These are phyloP conservation scores for Papilio helenus DNA, from an alignment of 1,140 invertebrate species.

Conservation along the genomic window DNA sequence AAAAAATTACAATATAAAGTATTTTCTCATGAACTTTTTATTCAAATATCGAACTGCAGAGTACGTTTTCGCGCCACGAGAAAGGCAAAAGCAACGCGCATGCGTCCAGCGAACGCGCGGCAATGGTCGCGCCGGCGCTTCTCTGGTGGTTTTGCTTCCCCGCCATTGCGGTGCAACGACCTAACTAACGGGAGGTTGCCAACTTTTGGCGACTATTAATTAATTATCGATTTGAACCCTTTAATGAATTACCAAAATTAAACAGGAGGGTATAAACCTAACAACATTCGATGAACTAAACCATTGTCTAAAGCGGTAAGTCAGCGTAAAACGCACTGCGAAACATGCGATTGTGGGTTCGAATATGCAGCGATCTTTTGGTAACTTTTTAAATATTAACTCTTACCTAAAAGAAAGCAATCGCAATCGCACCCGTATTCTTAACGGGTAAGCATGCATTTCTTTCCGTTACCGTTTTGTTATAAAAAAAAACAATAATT, in stretches of 20 bases:
- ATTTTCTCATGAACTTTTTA: constrained; percentile 41
- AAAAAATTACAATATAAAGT: constrained; percentile 40
- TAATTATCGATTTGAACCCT: constrained; percentile 12
- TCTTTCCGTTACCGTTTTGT: not conserved
- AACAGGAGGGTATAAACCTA: not conserved
- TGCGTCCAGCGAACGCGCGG: constrained; percentile 62
- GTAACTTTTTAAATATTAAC: not conserved
- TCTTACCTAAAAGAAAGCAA: not conserved
- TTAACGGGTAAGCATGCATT: not conserved
- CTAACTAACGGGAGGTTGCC: constrained; percentile 43
- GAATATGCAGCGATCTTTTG: not conserved
- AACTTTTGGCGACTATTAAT: constrained; percentile 35
- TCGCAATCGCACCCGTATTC: not conserved
- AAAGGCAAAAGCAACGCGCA: constrained; percentile 58
- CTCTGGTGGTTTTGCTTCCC: constrained; percentile 71
- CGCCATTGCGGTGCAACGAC: constrained; percentile 69
- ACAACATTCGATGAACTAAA: not conserved
- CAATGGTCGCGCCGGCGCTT: constrained; percentile 63
- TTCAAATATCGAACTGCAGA: constrained; percentile 39
- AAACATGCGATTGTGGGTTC: not conserved
- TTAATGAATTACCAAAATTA: not conserved
- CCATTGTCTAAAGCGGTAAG: not conserved
- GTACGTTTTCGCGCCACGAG: constrained; percentile 55
- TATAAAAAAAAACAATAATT: not conserved
- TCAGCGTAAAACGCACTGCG: not conserved